Conservation (phyloP, 64 coral and sea anemone species). For the Acropora tenuis region DNA sequence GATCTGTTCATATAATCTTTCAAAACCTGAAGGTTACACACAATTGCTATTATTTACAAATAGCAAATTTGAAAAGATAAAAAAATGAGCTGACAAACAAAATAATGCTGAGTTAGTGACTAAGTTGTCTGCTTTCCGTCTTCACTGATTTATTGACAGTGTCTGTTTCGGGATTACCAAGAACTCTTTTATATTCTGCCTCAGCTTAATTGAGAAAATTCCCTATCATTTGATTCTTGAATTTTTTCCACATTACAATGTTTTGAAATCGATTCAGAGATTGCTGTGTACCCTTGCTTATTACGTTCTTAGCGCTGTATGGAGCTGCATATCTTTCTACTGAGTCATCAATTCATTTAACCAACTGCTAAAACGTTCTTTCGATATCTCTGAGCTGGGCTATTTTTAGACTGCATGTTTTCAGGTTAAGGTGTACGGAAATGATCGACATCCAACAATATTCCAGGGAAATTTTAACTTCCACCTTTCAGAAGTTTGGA, state of each 20-base stretch:
- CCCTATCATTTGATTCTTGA: slow-evolving; percentile 8
- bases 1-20: slow-evolving; percentile 11
- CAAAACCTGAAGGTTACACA: slow-evolving; percentile 44
- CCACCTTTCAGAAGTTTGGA: too few species aligned
- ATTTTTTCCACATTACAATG: slow-evolving; percentile 13
- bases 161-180: neutral
- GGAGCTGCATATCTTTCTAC: neutral
- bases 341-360: neutral
- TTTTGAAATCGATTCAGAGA: slow-evolving; percentile 24
- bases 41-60: slow-evolving; percentile 9
- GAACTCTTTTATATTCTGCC: neutral
- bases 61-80: neutral
- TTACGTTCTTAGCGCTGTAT: neutral
- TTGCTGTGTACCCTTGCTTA: neutral
- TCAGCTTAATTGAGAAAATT: neutral
- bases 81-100: neutral
- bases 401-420: too few species aligned
- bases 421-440: too few species aligned
- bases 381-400: too few species aligned
- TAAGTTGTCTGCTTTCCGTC: slow-evolving; percentile 38
- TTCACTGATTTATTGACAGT: neutral
- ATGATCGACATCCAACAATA: too few species aligned
- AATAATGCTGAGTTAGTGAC: neutral
- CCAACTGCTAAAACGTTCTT: slow-evolving; percentile 22
- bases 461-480: too few species aligned